phyloP scores from a whole-genome alignment of 2,888 invertebrate species.

The Orchestes rusci region DNA sequence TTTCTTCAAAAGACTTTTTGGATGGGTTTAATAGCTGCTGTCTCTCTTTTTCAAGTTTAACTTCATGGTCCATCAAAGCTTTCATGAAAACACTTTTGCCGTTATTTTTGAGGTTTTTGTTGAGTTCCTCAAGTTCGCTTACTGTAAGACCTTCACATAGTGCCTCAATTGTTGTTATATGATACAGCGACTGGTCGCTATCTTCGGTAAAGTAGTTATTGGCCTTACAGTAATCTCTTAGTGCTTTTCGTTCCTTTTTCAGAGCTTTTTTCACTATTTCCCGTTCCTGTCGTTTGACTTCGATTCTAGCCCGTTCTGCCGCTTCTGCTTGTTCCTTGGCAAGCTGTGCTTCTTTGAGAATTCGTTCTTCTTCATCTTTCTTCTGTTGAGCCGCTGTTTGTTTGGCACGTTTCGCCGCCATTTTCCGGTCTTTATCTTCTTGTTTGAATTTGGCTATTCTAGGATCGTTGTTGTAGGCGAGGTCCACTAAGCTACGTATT shows the following conservation, averaged over 20 bases:
- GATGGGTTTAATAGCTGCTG: slow-evolving; percentile 51
- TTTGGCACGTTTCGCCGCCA: slow-evolving; percentile 82
- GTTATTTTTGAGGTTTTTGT: slow-evolving; percentile 58
- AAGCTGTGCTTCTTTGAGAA: slow-evolving; percentile 62
- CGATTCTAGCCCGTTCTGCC: slow-evolving; percentile 74
- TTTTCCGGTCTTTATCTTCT: slow-evolving; percentile 85
- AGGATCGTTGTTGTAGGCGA: slow-evolving; percentile 91
- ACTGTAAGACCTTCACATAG: slow-evolving; percentile 75
- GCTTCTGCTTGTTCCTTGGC: slow-evolving; percentile 74
- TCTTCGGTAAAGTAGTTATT: slow-evolving; percentile 71
- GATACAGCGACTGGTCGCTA: slow-evolving; percentile 65
- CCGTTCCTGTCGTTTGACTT: slow-evolving; percentile 75
- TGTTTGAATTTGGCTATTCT: slow-evolving; percentile 88
- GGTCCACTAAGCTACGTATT: slow-evolving; percentile 84
- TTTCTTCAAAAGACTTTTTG: slow-evolving; percentile 44
- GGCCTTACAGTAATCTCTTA: slow-evolving; percentile 72
- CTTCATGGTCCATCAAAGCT: slow-evolving; percentile 63
- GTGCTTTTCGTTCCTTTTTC: slow-evolving; percentile 77
- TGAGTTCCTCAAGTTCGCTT: slow-evolving; percentile 67
- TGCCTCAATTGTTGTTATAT: slow-evolving; percentile 89
- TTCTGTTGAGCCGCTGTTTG: slow-evolving; percentile 76
- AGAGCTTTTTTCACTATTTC: slow-evolving; percentile 79
- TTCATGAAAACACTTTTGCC: slow-evolving; percentile 61
- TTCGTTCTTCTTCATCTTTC: slow-evolving; percentile 75
- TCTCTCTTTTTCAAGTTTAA: slow-evolving; percentile 68